phyloP scores from a whole-genome alignment of 2,113 vertebrate genomes.

The Dendrocopos noguchii region DNA sequence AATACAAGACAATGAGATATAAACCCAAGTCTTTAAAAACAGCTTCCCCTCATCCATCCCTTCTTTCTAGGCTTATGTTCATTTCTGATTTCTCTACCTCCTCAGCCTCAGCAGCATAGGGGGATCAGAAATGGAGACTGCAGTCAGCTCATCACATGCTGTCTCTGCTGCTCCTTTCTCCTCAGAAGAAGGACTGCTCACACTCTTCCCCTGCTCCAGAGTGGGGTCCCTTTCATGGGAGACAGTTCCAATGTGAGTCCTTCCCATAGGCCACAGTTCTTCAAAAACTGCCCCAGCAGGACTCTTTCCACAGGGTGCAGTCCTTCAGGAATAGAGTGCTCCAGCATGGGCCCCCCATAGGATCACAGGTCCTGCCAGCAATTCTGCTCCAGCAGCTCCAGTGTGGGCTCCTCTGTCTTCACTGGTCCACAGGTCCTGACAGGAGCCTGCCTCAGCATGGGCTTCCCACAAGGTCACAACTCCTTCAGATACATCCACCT shows the following conservation, averaged over 20 bases:
- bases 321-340: too few species aligned
- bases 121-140: background rate
- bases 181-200: too few species aligned
- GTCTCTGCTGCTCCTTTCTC: too few species aligned
- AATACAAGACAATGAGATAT: background rate
- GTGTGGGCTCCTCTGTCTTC: background rate
- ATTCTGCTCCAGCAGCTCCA: background rate
- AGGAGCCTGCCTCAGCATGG: background rate
- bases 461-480: background rate
- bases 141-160: too few species aligned
- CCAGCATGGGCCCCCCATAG: too few species aligned
- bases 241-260: too few species aligned
- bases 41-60: background rate
- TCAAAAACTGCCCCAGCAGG: too few species aligned
- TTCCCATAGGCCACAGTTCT: too few species aligned
- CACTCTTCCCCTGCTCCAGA: too few species aligned
- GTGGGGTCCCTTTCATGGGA: too few species aligned
- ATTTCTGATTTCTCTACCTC: background rate
- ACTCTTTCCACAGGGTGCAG: too few species aligned
- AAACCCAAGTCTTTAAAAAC: background rate
- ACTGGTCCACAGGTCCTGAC: background rate
- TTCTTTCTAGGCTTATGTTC: background rate
- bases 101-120: background rate
- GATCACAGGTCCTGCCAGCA: background rate
- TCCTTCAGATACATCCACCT: background rate